Percentiles rank a stretch among this genome's conserved stretches.
Conservation (phyloP, 1,140 invertebrate species). For the Drosophila arawakana region DNA sequence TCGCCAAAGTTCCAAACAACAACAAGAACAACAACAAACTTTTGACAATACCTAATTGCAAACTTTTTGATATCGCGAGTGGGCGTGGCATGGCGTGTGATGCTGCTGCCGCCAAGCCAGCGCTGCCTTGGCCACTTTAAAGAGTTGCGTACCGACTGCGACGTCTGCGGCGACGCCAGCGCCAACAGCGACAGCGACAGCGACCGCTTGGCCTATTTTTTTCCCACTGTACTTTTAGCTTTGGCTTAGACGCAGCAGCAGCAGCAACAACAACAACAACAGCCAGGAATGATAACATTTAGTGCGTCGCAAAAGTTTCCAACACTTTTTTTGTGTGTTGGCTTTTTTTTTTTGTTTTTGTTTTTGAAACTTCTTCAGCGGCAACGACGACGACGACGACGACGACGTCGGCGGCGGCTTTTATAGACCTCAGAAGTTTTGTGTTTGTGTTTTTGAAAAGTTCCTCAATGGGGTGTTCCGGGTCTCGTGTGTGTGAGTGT, state of each 20-base stretch:
- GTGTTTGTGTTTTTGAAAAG: slow-evolving; percentile 75
- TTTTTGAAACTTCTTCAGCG: slow-evolving; percentile 65
- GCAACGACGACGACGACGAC: background rate
- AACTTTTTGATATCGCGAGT: slow-evolving; percentile 70
- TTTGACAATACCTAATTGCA: slow-evolving; percentile 82
- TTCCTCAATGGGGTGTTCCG: slow-evolving; percentile 41
- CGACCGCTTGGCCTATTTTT: slow-evolving; percentile 62
- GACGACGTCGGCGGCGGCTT: slow-evolving; percentile 52
- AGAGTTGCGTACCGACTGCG: slow-evolving; percentile 56
- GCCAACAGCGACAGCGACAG: background rate
- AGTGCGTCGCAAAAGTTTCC: slow-evolving; percentile 78
- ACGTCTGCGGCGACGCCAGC: background rate
- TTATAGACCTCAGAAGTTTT: slow-evolving; percentile 74
- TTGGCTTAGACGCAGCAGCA: slow-evolving; percentile 64
- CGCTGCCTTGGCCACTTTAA: slow-evolving; percentile 53
- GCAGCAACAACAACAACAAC: slow-evolving; percentile 45
- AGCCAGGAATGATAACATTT: slow-evolving; percentile 69
- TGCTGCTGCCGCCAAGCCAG: slow-evolving; percentile 9
- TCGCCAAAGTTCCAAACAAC: slow-evolving; percentile 70
- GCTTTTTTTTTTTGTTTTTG: slow-evolving; percentile 42
- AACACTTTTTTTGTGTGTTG: slow-evolving; percentile 54
- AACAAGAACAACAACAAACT: slow-evolving; percentile 65
- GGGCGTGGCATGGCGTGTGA: slow-evolving; percentile 18
- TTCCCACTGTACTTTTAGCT: slow-evolving; percentile 24
- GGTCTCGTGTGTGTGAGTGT: background rate